Base-by-base conservation (phyloP, 2,888 invertebrate genomes). In the Phorcus lineatus region DNA sequence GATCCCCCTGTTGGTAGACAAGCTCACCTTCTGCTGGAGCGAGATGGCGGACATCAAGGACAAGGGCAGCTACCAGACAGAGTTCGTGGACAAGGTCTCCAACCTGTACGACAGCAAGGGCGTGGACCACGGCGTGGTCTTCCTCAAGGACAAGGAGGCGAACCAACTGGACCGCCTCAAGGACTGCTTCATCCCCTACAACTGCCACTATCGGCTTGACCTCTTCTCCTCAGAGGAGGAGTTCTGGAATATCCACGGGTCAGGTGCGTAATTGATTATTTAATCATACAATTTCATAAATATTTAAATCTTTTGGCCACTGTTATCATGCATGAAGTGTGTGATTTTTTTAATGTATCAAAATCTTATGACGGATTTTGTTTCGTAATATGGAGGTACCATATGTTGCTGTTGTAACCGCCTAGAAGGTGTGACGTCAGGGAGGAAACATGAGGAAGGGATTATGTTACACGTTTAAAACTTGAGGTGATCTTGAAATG, bases 41-140 rank as follows among this genome's bases (percentile, higher is more conserved):
- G 85, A 85, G 78, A 19, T 84, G 52, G 53, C 81, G 52, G 77
- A 82, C 79, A 84, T 85, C 70, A 77, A 78, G 22, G 82, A 81
- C 81, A 84, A 82, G 52, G 62, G 76, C n/a, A 77, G 75, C 31
- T 82, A 83, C 13, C 83, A 83, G 79, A 74, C 82, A 0, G 85
- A 85, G 55, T 85, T 82, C 80, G 81, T 85, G 22, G 83, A 85
- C 82, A 82, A 84, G 74, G 81, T 80, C 4, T 77, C 83, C 9
- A 52, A 31, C 0, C 78, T 83, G 19, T 76, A 80, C 40, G 85
- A 85, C 77, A 40, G 76, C 47, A 76, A 81, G 36, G 70, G 80
- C 54, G 80, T 85, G 62, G 81, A 85, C 79, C 85, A 85, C 57
- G 85, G 85, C 11, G 79, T 85, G 22, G 81, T 84, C 52, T 85